Conservation (phyloP, 2,113 vertebrate species). For the Urocynchramus pylzowi region DNA sequence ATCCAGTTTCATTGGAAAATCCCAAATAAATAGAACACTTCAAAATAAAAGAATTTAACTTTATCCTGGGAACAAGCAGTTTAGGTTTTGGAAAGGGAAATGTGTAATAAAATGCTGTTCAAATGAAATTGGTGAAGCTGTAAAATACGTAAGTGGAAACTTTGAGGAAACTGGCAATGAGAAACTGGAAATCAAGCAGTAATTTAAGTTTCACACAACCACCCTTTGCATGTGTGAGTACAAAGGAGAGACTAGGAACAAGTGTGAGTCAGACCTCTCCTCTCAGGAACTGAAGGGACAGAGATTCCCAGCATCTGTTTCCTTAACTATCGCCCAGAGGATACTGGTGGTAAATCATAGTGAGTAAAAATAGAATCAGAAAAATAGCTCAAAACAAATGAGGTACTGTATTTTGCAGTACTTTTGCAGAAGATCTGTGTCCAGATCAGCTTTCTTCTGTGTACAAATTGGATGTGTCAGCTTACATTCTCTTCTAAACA, state of each 20-base stretch:
- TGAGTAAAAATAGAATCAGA: slow-evolving; percentile 88
- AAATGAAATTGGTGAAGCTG: slow-evolving; percentile 75
- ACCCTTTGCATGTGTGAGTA: slow-evolving; percentile 85
- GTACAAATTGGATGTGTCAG: slow-evolving; percentile 2
- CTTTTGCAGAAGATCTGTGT: background rate
- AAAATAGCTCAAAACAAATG: slow-evolving; percentile 68
- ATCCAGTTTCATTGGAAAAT: slow-evolving; percentile 67
- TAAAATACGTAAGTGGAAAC: slow-evolving; percentile 95
- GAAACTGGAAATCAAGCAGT: slow-evolving; percentile 85
- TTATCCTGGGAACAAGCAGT: slow-evolving; percentile 81
- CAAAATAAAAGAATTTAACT: slow-evolving; percentile 71
- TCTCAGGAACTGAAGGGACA: slow-evolving; percentile 87
- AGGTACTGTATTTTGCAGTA: slow-evolving; percentile 6
- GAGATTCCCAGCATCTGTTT: slow-evolving; percentile 97
- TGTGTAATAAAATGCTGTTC: slow-evolving; percentile 66
- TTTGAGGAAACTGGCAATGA: slow-evolving; percentile 89
- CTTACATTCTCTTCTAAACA: slow-evolving; percentile 7
- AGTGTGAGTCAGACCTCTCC: slow-evolving; percentile 81
- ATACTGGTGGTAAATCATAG: slow-evolving; percentile 89
- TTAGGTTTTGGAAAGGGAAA: slow-evolving; percentile 79
- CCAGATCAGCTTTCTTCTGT: background rate
- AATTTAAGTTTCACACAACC: slow-evolving; percentile 80
- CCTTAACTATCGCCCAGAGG: slow-evolving; percentile 90
- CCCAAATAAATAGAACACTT: slow-evolving; percentile 60
- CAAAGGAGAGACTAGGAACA: slow-evolving; percentile 82